A percentile compares a stretch with the other conserved stretches of the same genome.
Conservation (phyloP, 2,113 vertebrate genomes). For the Alaudala cheleensis region DNA sequence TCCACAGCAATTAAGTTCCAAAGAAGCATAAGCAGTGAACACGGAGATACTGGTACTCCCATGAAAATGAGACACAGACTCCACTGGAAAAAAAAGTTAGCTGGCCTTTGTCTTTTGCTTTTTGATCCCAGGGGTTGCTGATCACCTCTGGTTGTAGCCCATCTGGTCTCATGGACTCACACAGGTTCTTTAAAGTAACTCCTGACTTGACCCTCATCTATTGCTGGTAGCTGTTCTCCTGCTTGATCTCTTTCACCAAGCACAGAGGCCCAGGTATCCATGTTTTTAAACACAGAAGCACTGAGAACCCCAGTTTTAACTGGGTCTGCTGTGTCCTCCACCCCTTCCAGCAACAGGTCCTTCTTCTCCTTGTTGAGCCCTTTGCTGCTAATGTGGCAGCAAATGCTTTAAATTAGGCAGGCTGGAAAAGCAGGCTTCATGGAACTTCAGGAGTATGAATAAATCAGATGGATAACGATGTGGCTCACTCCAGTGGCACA, state of each 20-base stretch:
- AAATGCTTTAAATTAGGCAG: neutral
- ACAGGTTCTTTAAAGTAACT: neutral
- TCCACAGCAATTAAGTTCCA: neutral
- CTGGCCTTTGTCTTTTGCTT: neutral
- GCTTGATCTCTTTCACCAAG: neutral
- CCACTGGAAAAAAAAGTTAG: neutral
- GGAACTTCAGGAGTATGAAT: neutral
- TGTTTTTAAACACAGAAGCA: neutral
- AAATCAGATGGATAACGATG: rapidly evolving
- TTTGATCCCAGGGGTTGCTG: neutral
- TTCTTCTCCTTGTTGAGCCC: neutral
- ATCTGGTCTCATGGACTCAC: neutral
- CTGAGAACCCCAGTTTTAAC: neutral
- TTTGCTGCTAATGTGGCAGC: neutral
- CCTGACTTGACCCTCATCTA: neutral
- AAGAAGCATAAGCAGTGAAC: neutral
- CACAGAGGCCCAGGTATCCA: neutral
- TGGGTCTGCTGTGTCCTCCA: neutral
- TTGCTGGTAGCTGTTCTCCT: neutral
- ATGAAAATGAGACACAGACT: neutral
- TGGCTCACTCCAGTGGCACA: neutral
- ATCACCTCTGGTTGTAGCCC: neutral
- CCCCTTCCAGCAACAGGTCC: rapidly evolving
- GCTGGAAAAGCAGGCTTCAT: neutral
- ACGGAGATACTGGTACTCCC: neutral